These are phyloP conservation scores for Anguilla rostrata DNA, from an alignment of 2,113 vertebrate species.

Conservation along the genomic window DNA sequence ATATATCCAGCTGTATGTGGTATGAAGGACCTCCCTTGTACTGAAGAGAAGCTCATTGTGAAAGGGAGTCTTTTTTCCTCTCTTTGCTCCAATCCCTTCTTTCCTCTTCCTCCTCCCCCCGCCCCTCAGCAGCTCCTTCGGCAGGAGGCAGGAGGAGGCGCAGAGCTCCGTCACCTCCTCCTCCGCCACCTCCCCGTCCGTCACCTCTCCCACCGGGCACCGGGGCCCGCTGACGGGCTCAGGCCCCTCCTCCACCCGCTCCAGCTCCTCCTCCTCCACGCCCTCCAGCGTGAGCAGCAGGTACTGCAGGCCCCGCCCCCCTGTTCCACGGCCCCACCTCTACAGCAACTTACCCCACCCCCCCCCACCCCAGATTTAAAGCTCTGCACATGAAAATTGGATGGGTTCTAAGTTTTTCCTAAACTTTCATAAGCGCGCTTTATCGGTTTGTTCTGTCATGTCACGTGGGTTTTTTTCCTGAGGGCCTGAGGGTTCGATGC, in stretches of 20 bases:
- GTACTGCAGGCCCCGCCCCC: slow-evolving; percentile 55
- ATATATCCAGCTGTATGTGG: too few relatives aligned
- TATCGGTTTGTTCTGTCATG: too few relatives aligned
- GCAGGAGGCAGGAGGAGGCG: slow-evolving; percentile 89
- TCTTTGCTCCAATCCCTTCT: not conserved
- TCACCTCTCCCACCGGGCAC: slow-evolving; percentile 92
- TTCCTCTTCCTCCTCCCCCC: slow-evolving; percentile 22
- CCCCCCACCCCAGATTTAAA: too few relatives aligned
- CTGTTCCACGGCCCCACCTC: not conserved
- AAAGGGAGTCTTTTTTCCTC: not conserved
- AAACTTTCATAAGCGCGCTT: too few relatives aligned
- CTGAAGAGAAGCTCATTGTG: too few relatives aligned
- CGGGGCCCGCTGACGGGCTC: slow-evolving; percentile 81
- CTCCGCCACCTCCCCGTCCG: slow-evolving; percentile 78
- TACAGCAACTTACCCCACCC: not conserved
- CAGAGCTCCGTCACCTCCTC: slow-evolving; percentile 67
- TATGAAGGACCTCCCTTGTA: too few relatives aligned
- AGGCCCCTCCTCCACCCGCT: slow-evolving; percentile 69
- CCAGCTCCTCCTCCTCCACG: slow-evolving; percentile 50
- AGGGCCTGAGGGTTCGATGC: too few relatives aligned
- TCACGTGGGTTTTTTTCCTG: too few relatives aligned
- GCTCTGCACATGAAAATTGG: too few relatives aligned
- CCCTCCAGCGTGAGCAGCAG: slow-evolving; percentile 83
- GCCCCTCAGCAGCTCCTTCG: slow-evolving; percentile 84
- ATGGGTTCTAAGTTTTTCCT: too few relatives aligned